Percentiles rank a stretch among this genome's conserved stretches.
These are phyloP conservation scores for Antrozous pallidus DNA, from an alignment of 2,797 vertebrate genomes.

Conservation along the genomic window DNA sequence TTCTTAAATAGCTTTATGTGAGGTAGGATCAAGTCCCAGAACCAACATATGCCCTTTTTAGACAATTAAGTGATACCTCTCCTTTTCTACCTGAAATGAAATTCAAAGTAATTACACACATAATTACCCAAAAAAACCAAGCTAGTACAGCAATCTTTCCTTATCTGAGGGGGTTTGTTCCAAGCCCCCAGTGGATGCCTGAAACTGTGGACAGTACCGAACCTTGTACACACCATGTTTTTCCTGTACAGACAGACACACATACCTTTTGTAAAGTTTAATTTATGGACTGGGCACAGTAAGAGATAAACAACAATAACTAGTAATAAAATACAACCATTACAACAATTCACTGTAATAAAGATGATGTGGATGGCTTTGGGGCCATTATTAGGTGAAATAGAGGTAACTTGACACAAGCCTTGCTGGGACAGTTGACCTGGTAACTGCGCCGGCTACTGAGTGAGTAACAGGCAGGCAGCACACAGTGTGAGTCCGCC, in stretches of 20 bases:
- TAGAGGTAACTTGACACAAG: not conserved
- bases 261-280: not conserved
- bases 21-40: not conserved
- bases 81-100: constrained; percentile 18
- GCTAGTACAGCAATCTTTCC: not conserved
- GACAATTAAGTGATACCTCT: not conserved
- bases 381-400: not conserved
- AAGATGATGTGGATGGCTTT: not conserved
- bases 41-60: not conserved
- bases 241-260: not conserved
- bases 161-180: not conserved
- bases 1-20: not conserved
- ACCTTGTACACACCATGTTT: not conserved
- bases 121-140: not conserved
- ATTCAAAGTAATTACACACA: not conserved
- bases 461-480: not conserved
- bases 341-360: not conserved
- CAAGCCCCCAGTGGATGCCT: not conserved
- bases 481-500: not conserved
- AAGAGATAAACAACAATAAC: not conserved
- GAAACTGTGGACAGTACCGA: not conserved
- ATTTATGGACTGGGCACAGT: not conserved
- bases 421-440: not conserved
- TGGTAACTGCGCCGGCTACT: not conserved
- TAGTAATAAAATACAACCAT: not conserved